phyloP scores from a whole-genome alignment of 2,797 vertebrate species.

The Malurus leucopterus region DNA sequence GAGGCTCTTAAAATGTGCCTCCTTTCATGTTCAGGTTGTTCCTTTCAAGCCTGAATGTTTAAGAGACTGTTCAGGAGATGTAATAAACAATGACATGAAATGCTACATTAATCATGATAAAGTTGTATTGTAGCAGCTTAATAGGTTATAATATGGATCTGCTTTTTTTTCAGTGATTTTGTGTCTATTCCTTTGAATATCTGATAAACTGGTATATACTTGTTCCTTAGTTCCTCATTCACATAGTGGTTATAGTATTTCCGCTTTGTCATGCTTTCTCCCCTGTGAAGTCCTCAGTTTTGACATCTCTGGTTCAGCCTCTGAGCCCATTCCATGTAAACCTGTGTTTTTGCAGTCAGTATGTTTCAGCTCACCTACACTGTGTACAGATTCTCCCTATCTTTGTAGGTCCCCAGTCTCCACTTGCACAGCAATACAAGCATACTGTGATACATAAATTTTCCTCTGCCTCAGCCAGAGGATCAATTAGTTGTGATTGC shows the following conservation, averaged over 20 bases:
- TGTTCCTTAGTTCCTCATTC: neutral
- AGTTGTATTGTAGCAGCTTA: neutral
- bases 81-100: neutral
- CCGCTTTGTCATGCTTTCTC: neutral
- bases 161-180: neutral
- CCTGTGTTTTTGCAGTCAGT: neutral
- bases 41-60: neutral
- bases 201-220: neutral
- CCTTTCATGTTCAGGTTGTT: neutral
- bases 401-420: neutral
- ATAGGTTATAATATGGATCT: neutral
- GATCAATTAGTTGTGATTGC: neutral
- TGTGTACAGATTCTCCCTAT: neutral
- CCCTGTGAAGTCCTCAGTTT: neutral
- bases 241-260: neutral
- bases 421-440: neutral
- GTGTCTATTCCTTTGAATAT: neutral
- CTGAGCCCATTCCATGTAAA: neutral
- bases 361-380: neutral
- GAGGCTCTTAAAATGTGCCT: neutral
- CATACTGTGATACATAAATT: accelerated
- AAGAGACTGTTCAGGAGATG: neutral
- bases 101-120: neutral
- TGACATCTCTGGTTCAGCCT: neutral
- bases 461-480: neutral